Conservation (phyloP, 2,888 invertebrate genomes). For the Ormyrus labotus region DNA sequence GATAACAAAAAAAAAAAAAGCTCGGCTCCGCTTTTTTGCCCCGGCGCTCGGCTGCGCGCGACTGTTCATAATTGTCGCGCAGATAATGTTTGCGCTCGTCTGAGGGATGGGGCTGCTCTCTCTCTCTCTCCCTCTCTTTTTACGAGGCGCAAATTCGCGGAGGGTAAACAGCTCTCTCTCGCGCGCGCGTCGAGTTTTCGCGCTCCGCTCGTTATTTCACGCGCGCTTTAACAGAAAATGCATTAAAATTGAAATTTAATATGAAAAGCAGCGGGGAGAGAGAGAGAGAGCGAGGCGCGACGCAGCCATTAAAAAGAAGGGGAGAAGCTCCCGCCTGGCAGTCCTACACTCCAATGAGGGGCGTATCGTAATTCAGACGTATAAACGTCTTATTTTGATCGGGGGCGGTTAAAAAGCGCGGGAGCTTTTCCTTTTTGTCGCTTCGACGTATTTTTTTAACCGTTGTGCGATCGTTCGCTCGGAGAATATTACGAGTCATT, state of each 20-base stretch:
- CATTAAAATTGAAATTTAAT: slow-evolving; percentile 42
- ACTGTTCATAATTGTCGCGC: slow-evolving; percentile 22
- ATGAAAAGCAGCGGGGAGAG: not conserved
- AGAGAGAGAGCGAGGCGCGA: no score
- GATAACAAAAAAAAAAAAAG: not conserved
- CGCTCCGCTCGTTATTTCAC: slow-evolving; percentile 36
- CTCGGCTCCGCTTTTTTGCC: not conserved
- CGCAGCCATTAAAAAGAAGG: no score
- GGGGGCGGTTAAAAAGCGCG: not conserved
- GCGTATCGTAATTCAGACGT: slow-evolving; percentile 2
- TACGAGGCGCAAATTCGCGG: not conserved
- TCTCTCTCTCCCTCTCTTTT: not conserved
- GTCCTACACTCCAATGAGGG: no score
- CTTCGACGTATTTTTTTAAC: no score
- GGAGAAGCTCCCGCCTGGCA: not conserved
- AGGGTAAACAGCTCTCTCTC: not conserved
- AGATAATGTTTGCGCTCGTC: slow-evolving; percentile 2
- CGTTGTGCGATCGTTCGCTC: no score
- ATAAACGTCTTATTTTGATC: slow-evolving; percentile 22
- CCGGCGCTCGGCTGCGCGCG: not conserved
- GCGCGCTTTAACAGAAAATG: slow-evolving; percentile 19
- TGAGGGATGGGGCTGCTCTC: not conserved
- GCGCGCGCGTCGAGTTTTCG: not conserved
- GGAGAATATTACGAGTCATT: no score
- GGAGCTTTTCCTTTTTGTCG: no score